phyloP scores from a whole-genome alignment of 2,113 vertebrate species.

The Procapra przewalskii region DNA sequence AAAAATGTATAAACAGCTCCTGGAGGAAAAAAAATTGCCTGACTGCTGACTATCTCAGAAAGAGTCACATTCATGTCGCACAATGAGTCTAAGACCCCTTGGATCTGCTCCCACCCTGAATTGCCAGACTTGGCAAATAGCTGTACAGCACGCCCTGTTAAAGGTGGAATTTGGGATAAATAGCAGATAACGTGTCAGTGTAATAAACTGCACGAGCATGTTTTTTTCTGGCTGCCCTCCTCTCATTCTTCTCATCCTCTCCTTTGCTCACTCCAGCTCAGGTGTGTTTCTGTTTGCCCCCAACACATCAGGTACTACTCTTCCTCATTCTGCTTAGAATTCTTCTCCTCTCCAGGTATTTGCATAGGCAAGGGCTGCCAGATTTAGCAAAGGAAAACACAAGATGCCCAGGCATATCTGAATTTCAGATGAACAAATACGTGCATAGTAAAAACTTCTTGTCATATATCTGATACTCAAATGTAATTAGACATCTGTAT shows the following conservation, averaged over 20 bases:
- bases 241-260: not conserved
- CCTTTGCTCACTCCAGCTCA: not conserved
- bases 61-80: not conserved
- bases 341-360: not conserved
- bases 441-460: not conserved
- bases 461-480: not conserved
- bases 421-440: not conserved
- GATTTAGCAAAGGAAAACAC: not conserved
- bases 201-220: not conserved
- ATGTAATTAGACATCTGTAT: no score
- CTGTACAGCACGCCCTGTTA: not conserved
- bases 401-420: not conserved
- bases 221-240: not conserved
- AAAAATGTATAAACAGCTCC: not conserved
- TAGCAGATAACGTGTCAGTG: not conserved
- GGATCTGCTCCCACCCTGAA: not conserved
- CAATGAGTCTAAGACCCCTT: not conserved
- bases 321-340: not conserved
- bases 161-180: not conserved
- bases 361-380: not conserved
- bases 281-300: not conserved
- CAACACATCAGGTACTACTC: not conserved
- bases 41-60: not conserved
- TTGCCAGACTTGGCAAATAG: not conserved
- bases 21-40: not conserved